Evolutionary conservation across 2,888 invertebrate species (phyloP).

Genomic region (Lobophora halterata): DNA sequence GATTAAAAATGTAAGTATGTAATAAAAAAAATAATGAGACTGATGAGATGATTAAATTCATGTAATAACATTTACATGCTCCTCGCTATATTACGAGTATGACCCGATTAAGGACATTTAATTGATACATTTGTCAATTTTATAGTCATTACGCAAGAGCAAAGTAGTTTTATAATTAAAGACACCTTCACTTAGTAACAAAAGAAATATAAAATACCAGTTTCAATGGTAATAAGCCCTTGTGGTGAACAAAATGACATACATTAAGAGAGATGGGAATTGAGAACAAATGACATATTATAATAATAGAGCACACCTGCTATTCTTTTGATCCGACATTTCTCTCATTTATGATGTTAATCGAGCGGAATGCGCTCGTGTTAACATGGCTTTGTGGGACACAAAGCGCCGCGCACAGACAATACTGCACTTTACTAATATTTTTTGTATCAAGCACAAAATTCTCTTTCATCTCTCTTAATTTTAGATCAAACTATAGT

Average conservation of each 20-base stretch:
- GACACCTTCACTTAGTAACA: constrained; percentile 44
- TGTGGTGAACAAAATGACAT: constrained; percentile 55
- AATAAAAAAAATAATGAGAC: constrained; percentile 1
- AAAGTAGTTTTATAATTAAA: constrained; percentile 34
- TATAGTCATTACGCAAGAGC: constrained; percentile 31
- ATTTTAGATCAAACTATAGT: constrained; percentile 78
- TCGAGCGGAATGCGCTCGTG: constrained; percentile 73
- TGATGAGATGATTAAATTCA: not conserved
- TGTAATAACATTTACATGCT: not conserved
- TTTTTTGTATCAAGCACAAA: constrained; percentile 73
- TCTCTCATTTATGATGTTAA: constrained; percentile 80
- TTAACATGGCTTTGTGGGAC: constrained; percentile 68
- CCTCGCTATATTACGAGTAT: not conserved
- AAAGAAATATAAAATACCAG: constrained; percentile 39
- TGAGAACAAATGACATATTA: constrained; percentile 75
- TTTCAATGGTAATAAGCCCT: constrained; percentile 54
- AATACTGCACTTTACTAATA: constrained; percentile 71
- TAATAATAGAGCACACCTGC: constrained; percentile 78
- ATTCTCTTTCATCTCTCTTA: constrained; percentile 77
- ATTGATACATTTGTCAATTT: constrained; percentile 40
- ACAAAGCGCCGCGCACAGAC: constrained; percentile 71
- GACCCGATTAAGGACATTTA: constrained; percentile 28
- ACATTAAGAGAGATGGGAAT: constrained; percentile 51
- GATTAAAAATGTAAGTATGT: not conserved
- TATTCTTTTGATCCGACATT: constrained; percentile 79